Evolutionary conservation across 2,797 vertebrate species (phyloP).

Genomic region (Crenichthys baileyi): DNA sequence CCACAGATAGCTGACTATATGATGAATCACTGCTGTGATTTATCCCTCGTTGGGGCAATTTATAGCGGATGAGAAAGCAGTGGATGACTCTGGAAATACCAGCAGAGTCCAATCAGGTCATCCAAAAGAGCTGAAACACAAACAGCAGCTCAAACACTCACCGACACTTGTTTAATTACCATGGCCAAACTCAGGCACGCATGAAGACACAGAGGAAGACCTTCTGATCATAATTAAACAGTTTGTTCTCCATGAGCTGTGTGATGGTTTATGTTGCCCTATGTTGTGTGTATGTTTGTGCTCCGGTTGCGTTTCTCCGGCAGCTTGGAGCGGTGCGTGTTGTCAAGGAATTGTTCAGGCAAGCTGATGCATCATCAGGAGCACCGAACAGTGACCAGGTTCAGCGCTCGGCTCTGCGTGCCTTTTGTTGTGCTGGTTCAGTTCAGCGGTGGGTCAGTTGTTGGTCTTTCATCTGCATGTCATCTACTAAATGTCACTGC

Average conservation of each 20-base stretch:
- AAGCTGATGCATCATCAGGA: slow-evolving; percentile 23
- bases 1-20: slow-evolving; percentile 24
- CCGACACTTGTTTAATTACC: slow-evolving; percentile 31
- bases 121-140: slow-evolving; percentile 22
- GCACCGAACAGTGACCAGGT: slow-evolving; percentile 28
- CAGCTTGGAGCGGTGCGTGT: slow-evolving; percentile 17
- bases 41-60: slow-evolving; percentile 42
- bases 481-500: slow-evolving; percentile 67
- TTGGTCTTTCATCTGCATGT: slow-evolving; percentile 69
- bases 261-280: slow-evolving; percentile 24
- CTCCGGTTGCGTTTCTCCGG: slow-evolving; percentile 18
- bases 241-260: slow-evolving; percentile 14
- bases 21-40: slow-evolving; percentile 62
- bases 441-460: slow-evolving; percentile 58
- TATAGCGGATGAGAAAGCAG: slow-evolving; percentile 39
- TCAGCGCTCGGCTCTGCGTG: slow-evolving; percentile 28
- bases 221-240: slow-evolving; percentile 14
- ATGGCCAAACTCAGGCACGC: slow-evolving; percentile 26
- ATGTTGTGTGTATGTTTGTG: slow-evolving; percentile 32
- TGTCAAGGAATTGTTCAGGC: slow-evolving; percentile 28
- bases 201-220: slow-evolving; percentile 12
- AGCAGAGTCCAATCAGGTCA: slow-evolving; percentile 26
- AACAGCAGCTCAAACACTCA: slow-evolving; percentile 25
- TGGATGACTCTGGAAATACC: slow-evolving; percentile 41
- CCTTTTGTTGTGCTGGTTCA: slow-evolving; percentile 10